Evolutionary conservation across 2,888 invertebrate species (phyloP), one percentile per base, ranked within the genome.

Genomic region (Apamea crenata): DNA sequence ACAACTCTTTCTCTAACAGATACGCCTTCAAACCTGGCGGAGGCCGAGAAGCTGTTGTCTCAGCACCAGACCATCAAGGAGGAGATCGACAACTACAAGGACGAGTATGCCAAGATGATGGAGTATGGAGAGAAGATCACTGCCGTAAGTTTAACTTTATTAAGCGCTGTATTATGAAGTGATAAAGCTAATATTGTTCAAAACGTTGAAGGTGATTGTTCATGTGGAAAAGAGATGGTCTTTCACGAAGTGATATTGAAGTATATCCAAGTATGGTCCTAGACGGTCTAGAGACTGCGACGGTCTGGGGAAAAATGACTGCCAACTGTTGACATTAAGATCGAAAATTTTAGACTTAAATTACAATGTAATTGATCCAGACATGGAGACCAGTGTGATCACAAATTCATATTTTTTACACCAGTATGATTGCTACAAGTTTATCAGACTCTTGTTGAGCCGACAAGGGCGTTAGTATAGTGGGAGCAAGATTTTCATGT

Each of bases 51-150:
- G 93, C 97, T 99, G 32, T 97, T 99, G 70, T 99, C 99, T 71
- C 99, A 99, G 95, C 99, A 99, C 97, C 99, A 99, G 97, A 99
- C 99, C 89, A 99, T 99, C 94, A 98, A 99, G 93, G 99, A 99
- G 94, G 99, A 99, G 97, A 99, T 99, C 91, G 99, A 99, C 95
- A 99, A 99, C 93, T 99, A 99, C 96, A 99, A 98, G 76, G 99
- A 99, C 92, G 99, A 99, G 95, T 99, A 99, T 94, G 98, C 98
- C 91, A 99, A 99, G 97, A 99, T 99, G 99, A 99, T 99, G 99
- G 99, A 99, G 93, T 99, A 99, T 93, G 99, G 99, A 66, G 99
- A 99, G 95, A 98, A 98, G 92, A 98, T 99, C 89, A 99, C 99
- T 74, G 98, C 98, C 81, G 98, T 56, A 25, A 10, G 56, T 56